Base-by-base conservation (phyloP, 92 coral and sea anemone species). In the Plumapathes pennacea region DNA sequence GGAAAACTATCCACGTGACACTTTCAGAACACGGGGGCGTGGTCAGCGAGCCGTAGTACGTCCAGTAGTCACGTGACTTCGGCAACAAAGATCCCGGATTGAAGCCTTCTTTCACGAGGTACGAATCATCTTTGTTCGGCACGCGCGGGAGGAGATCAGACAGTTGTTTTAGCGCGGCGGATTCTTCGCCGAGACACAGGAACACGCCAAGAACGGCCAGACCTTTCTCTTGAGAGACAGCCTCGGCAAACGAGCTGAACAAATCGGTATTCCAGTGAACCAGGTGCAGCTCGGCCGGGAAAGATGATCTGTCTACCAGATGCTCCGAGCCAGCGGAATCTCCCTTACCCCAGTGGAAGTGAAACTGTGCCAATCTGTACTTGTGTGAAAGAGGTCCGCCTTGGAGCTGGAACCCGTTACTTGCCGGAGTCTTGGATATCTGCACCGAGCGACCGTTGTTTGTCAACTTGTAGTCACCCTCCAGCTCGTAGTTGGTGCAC, bases 201-300 rank as follows among this genome's bases (percentile, higher is more conserved):
- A 85, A 81, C 4, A 81, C 69, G 10, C 97, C 97, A 58, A 89
- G 58, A 46, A 89, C 97, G 12, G 84, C 83, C 19, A 89, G 67
- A 30, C 97, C 97, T 44, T 85, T 66, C 12, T 67, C 46, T 9
- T 52, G 60, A 2, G 78, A 68, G 28, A 80, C 62, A 28, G 97
- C 97, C 30, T 71, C 10, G 41, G 10, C 10, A 36, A 36, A 36
- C n/a, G 41, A 36, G 68, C 15, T 26, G 32, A 67, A 89, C 37
- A 76, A 60, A 0, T 80, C 83, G 1, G 84, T 54, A 58, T 89
- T 89, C 92, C 90, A 89, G 64, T 89, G 97, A 38, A 89, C 97
- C 37, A 89, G 57, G 42, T 89, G 97, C n/a, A 89, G 81, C 90
- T 90, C 97, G 5, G 97, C 94, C 3, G 85, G 81, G 22, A 61